phyloP scores from a whole-genome alignment of 2,113 vertebrate genomes.

The Hystrix cristata region DNA sequence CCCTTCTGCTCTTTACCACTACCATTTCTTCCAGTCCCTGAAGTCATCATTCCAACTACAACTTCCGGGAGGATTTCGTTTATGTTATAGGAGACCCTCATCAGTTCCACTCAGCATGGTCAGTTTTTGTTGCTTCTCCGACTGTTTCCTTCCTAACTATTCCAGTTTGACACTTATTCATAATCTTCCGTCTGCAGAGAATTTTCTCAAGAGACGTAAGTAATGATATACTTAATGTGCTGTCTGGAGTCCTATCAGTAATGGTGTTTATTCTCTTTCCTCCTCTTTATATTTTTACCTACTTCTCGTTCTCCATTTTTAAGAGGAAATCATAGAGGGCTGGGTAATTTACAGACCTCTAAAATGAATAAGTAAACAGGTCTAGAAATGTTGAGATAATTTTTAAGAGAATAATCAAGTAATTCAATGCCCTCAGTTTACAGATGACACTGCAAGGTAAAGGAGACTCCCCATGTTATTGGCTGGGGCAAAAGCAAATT shows the following conservation, averaged over 20 bases:
- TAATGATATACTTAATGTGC: not conserved
- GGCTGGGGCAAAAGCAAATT: not conserved
- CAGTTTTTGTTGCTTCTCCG: not conserved
- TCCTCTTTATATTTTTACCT: not conserved
- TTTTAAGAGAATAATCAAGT: constrained; percentile 18
- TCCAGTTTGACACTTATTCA: not conserved
- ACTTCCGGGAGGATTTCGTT: not conserved
- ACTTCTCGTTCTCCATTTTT: not conserved
- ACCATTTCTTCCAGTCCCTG: not conserved
- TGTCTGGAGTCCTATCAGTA: not conserved
- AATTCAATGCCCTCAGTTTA: not conserved
- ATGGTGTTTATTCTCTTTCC: not conserved
- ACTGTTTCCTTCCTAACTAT: not conserved
- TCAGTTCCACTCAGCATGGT: not conserved
- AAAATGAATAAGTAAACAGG: not conserved
- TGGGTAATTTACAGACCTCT: not conserved
- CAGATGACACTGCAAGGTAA: not conserved
- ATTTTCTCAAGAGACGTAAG: not conserved
- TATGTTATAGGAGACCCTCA: not conserved
- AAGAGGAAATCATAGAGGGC: not conserved
- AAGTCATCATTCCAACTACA: not conserved
- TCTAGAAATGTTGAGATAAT: not conserved
- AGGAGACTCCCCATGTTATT: not conserved
- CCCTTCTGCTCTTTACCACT: not conserved
- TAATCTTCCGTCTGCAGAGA: not conserved